Evolutionary conservation across 1,140 invertebrate genomes (phyloP).

Genomic region (Chelonus insularis): DNA sequence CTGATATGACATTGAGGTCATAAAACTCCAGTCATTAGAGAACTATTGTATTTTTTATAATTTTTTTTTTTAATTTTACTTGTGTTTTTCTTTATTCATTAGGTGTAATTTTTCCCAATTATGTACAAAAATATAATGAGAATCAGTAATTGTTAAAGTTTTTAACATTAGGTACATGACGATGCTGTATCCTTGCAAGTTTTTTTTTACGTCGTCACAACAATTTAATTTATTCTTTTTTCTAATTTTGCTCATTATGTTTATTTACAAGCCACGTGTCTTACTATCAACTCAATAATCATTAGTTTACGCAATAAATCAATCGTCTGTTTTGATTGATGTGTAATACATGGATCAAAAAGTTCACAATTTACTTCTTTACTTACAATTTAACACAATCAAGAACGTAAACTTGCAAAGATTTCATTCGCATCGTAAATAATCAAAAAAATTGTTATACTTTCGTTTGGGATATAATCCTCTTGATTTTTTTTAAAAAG

Average conservation of each 20-base stretch:
- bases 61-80: constrained; percentile 1
- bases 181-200: constrained; percentile 8
- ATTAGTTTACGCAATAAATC: constrained; percentile 1
- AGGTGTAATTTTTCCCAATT: constrained; percentile 43
- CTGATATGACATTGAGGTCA: neutral
- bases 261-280: neutral
- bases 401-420: too few species aligned
- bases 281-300: neutral
- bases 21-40: constrained; percentile 2
- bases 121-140: constrained; percentile 57
- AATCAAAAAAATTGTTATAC: neutral
- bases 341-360: too few species aligned
- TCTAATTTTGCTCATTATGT: neutral
- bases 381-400: too few species aligned
- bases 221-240: constrained; percentile 8
- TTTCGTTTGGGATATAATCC: neutral
- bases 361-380: too few species aligned
- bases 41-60: neutral
- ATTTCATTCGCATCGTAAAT: too few species aligned
- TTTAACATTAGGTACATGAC: constrained; percentile 45
- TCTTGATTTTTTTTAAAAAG: neutral
- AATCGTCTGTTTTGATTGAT: neutral
- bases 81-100: constrained; percentile 39
- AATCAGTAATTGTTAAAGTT: constrained; percentile 49
- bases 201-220: neutral